These are phyloP conservation scores for Reticulitermes lucifugus DNA, from an alignment of 2,888 invertebrate species.

Conservation along the genomic window DNA sequence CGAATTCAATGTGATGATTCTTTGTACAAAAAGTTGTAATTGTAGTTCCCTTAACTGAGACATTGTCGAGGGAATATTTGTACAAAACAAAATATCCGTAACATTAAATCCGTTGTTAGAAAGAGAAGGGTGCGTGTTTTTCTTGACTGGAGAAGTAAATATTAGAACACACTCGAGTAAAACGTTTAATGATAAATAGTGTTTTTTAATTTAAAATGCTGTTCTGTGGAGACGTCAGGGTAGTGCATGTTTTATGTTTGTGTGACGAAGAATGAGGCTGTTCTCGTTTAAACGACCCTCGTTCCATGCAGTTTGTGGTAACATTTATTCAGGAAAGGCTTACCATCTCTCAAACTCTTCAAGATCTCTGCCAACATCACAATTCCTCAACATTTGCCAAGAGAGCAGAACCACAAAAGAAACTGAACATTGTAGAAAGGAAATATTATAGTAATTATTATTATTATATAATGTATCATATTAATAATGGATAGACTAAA, in stretches of 20 bases:
- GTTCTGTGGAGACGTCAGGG: slow-evolving; percentile 46
- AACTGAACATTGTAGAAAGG: slow-evolving; percentile 33
- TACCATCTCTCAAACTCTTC: slow-evolving; percentile 27
- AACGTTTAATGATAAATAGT: slow-evolving; percentile 31
- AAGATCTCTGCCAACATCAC: slow-evolving; percentile 35
- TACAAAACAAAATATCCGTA: slow-evolving; percentile 49
- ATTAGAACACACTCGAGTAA: slow-evolving; percentile 7
- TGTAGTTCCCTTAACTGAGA: slow-evolving; percentile 46
- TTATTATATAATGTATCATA: slow-evolving; percentile 54
- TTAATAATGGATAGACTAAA: slow-evolving; percentile 50
- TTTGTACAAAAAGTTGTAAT: slow-evolving; percentile 69
- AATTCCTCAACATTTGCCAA: not conserved
- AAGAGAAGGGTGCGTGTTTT: slow-evolving; percentile 37
- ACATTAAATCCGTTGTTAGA: slow-evolving; percentile 47
- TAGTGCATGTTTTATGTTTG: slow-evolving; percentile 52
- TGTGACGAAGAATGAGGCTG: slow-evolving; percentile 41
- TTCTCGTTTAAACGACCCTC: slow-evolving; percentile 7
- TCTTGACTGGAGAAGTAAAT: slow-evolving; percentile 29
- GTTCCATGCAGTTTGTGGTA: slow-evolving; percentile 31
- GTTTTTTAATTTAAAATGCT: slow-evolving; percentile 42
- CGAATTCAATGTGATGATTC: slow-evolving; percentile 69
- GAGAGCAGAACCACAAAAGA: slow-evolving; percentile 36
- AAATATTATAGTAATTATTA: slow-evolving; percentile 53
- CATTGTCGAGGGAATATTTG: slow-evolving; percentile 32
- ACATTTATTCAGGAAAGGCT: not conserved